Evolutionary conservation across 2,888 invertebrate genomes (phyloP).

Genomic region (Zelleria hepariella): DNA sequence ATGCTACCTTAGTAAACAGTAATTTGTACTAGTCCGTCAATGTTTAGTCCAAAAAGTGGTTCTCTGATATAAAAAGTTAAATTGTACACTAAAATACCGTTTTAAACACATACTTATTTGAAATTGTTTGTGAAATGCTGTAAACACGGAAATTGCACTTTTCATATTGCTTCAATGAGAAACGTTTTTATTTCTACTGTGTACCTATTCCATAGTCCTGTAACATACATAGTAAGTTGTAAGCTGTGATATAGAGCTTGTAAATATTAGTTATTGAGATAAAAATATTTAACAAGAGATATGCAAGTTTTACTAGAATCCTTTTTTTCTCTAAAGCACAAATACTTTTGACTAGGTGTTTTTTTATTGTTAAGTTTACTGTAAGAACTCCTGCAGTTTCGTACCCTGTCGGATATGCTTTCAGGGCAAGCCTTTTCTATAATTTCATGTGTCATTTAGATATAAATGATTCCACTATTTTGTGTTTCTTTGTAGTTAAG

Average conservation of each 20-base stretch:
- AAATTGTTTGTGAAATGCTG: background rate
- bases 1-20: background rate
- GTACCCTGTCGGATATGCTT: background rate
- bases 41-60: constrained; percentile 8
- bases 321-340: background rate
- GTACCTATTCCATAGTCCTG: constrained; percentile 22
- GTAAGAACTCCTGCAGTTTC: background rate
- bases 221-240: constrained; percentile 45
- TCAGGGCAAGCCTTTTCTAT: background rate
- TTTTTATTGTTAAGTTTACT: background rate
- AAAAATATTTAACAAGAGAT: background rate
- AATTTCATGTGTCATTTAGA: background rate
- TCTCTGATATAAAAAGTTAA: constrained; percentile 5
- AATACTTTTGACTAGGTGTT: background rate
- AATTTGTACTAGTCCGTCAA: constrained; percentile 11
- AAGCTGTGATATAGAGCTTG: constrained; percentile 69
- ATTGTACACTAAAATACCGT: too few species aligned
- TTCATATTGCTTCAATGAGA: constrained; percentile 1
- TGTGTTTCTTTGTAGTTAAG: too few species aligned
- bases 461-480: too few species aligned
- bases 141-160: background rate
- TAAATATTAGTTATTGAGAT: constrained; percentile 41
- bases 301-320: constrained; percentile 8
- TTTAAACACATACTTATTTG: background rate
- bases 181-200: constrained; percentile 11